Conservation (phyloP, 2,888 invertebrate species). For the Coleophora deauratella region DNA sequence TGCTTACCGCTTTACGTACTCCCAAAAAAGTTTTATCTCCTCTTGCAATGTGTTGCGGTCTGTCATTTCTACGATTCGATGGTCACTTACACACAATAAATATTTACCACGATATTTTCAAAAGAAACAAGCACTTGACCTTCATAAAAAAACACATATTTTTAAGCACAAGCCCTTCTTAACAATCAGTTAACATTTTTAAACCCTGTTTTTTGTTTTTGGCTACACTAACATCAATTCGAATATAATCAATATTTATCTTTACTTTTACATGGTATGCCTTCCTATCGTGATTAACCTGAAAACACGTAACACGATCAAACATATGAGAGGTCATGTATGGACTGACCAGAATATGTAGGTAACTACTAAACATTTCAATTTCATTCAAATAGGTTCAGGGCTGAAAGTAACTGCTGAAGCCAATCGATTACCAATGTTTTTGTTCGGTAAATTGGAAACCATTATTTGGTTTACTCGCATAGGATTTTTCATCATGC, state of each 20-base stretch:
- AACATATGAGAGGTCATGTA: conserved; percentile 26
- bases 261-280: no score
- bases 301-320: conserved; percentile 28
- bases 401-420: conserved; percentile 31
- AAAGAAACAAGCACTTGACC: no score
- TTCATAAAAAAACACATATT: no score
- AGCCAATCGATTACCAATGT: conserved; percentile 46
- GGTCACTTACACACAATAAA: no score
- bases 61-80: conserved; percentile 26
- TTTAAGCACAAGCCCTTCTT: no score
- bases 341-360: conserved; percentile 32
- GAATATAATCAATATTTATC: no score
- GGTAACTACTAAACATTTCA: conserved; percentile 22
- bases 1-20: conserved; percentile 63
- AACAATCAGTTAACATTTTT: no score
- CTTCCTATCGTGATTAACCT: no score
- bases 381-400: conserved; percentile 42
- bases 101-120: no score
- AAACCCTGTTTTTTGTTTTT: no score
- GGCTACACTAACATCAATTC: no score
- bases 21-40: conserved; percentile 62
- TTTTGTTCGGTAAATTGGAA: no score
- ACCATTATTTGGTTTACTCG: conserved; percentile 22
- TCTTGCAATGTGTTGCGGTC: conserved; percentile 35
- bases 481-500: not conserved